Evolutionary conservation across 2,797 vertebrate genomes (phyloP), one percentile per base, ranked within the genome.

Genomic region (Fundulus diaphanus): DNA sequence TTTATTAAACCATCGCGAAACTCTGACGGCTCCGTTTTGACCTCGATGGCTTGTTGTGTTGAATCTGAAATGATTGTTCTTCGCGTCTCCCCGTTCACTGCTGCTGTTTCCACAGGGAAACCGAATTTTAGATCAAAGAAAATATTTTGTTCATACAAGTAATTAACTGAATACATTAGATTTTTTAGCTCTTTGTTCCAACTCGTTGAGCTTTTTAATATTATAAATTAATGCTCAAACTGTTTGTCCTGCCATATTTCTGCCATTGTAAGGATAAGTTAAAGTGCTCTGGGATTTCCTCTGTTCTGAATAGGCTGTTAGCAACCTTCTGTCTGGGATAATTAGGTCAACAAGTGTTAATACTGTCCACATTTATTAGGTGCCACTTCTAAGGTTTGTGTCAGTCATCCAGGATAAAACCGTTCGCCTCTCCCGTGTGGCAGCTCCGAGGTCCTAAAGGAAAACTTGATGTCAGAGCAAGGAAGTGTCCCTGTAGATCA

Each of bases 401-500:
- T 76, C 70, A 73, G 57, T n/a, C 49, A 46, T 9, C 20, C 70
- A 67, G 56, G 48, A 79, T 31, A 56, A 63, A 69, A 66, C 40
- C 24, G 59, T 83, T 73, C 67, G 44, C 37, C 69, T 78, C 42
- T 51, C 56, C 46, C 69, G 3, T 24, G 46, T 24, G 56, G 42
- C 31, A 33, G 56, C 18, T 13, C 18, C 7, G 15, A 44, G n/a
- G 54, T 61, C 49, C 27, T 72, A 66, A 81, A 57, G 73, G 87
- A 67, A 73, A 56, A 65, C 67, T 80, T n/a, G 81, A 85, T 69
- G 76, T 52, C 78, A 72, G 5, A 66, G 74, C 37, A 5, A 37
- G 35, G 59, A 73, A 51, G 37, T 40, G 63, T 80, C 70, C 33
- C 82, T 74, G 70, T 46, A 84, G 42, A 65, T 76, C 76, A 73